A percentile compares a stretch with the other conserved stretches of the same genome.
Conservation (phyloP, 2,113 vertebrate species). For the Urocolius indicus region DNA sequence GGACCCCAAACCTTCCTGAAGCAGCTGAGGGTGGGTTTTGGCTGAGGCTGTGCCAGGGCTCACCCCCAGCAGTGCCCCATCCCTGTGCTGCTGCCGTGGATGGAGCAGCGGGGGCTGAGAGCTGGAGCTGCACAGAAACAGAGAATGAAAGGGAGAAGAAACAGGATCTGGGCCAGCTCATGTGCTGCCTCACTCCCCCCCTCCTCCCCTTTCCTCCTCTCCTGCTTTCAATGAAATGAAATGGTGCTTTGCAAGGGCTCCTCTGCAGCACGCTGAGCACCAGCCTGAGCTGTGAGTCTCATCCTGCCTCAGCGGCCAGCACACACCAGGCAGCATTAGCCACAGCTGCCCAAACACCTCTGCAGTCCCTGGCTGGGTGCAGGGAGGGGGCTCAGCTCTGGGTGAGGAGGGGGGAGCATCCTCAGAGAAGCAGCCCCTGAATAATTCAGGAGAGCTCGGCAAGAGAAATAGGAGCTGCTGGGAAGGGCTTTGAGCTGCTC, state of each 20-base stretch:
- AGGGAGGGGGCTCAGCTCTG: neutral
- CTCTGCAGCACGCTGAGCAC: neutral
- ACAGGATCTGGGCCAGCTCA: conserved; percentile 15
- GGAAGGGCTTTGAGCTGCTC: neutral
- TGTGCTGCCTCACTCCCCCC: neutral
- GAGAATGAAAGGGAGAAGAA: neutral
- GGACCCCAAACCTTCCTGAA: neutral
- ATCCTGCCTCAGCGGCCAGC: neutral
- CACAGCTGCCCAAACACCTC: neutral
- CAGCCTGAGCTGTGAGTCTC: neutral
- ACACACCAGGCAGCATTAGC: rapidly evolving
- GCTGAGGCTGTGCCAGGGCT: rapidly evolving
- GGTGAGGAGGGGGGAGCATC: neutral
- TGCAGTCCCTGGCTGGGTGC: rapidly evolving
- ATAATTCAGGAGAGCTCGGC: neutral
- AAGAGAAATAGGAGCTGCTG: neutral
- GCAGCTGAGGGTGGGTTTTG: rapidly evolving
- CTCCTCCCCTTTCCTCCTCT: neutral
- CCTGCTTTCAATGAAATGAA: neutral
- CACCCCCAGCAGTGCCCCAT: neutral
- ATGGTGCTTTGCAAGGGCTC: neutral
- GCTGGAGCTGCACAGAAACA: neutral
- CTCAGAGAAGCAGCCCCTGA: neutral
- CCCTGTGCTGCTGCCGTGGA: rapidly evolving
- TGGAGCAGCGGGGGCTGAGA: neutral